Evolutionary conservation across 1,140 invertebrate species (phyloP).

Genomic region (Procambarus clarkii): DNA sequence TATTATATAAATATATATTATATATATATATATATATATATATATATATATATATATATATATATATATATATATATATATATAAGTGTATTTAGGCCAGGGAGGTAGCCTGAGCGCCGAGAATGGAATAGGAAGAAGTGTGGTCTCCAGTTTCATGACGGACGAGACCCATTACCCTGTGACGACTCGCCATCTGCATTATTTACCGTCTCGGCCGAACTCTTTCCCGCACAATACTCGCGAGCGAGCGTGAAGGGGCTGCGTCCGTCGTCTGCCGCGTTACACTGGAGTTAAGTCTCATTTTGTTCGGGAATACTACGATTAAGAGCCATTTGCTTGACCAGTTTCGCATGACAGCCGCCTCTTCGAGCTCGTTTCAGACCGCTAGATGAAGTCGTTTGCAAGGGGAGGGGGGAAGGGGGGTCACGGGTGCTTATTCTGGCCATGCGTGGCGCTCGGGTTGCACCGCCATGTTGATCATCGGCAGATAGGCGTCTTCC

Average conservation of each 20-base stretch:
- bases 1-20: too few relatives aligned
- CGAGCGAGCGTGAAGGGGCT: too few relatives aligned
- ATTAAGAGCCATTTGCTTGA: neutral
- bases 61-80: conserved; percentile 41
- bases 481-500: neutral
- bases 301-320: neutral
- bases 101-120: too few relatives aligned
- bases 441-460: neutral
- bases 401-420: neutral
- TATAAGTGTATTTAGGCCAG: neutral
- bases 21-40: conserved; percentile 13
- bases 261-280: too few relatives aligned
- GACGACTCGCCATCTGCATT: neutral
- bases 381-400: conserved; percentile 34
- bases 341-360: neutral
- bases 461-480: conserved; percentile 13
- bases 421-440: conserved; percentile 34
- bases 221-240: too few relatives aligned
- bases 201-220: too few relatives aligned
- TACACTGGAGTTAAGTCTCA: neutral
- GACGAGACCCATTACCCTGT: neutral
- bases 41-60: conserved; percentile 39
- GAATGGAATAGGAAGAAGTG: too few relatives aligned
- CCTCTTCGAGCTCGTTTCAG: neutral
- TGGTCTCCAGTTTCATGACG: neutral